These are phyloP conservation scores for Maniola jurtina DNA, from an alignment of 1,140 invertebrate genomes.

Conservation along the genomic window DNA sequence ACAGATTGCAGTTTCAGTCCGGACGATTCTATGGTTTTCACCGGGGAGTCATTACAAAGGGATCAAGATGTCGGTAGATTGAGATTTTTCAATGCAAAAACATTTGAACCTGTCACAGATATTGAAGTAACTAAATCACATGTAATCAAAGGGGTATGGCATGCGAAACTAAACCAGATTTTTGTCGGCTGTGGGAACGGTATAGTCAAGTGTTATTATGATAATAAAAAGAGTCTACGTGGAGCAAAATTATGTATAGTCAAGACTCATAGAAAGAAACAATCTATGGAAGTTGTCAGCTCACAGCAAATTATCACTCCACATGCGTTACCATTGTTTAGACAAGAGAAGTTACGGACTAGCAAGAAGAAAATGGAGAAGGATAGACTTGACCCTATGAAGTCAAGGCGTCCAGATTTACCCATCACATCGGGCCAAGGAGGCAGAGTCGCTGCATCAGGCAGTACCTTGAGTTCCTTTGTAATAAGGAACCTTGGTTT, in stretches of 20 bases:
- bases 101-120: constrained; percentile 86
- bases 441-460: constrained; percentile 96
- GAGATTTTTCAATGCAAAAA: constrained; percentile 90
- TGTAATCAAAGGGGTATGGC: constrained; percentile 95
- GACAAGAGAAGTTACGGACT: constrained; percentile 94
- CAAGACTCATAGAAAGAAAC: constrained; percentile 88
- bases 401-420: constrained; percentile 95
- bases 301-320: constrained; percentile 98
- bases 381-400: constrained; percentile 93
- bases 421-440: constrained; percentile 96
- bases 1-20: constrained; percentile 98
- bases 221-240: constrained; percentile 89
- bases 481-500: constrained; percentile 97
- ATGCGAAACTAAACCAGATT: constrained; percentile 98
- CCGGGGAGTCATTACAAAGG: constrained; percentile 90
- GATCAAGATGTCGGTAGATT: constrained; percentile 86
- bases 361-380: constrained; percentile 95
- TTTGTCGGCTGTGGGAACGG: constrained; percentile 96
- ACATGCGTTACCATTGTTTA: constrained; percentile 96
- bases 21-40: constrained; percentile 93
- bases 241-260: constrained; percentile 95
- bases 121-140: constrained; percentile 89
- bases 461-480: constrained; percentile 97
- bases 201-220: constrained; percentile 93
- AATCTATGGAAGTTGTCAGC: constrained; percentile 91